Evolutionary conservation across 1,140 invertebrate genomes (phyloP).

Genomic region (Zophobas morio): DNA sequence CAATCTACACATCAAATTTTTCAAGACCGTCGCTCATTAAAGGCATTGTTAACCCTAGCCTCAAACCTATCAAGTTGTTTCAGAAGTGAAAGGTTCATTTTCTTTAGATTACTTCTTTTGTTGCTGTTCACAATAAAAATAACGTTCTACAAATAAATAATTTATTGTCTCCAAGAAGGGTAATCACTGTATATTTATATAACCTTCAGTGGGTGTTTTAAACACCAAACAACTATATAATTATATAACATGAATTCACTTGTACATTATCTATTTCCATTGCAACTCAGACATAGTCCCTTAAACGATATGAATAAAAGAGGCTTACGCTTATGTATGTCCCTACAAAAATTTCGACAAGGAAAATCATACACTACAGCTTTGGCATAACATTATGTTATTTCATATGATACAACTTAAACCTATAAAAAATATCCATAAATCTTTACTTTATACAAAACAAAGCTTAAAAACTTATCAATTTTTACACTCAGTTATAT

Average conservation of each 20-base stretch:
- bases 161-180: conserved; percentile 68
- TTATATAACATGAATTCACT: conserved; percentile 59
- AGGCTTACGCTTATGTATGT: conserved; percentile 49
- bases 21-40: too few species aligned
- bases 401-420: conserved; percentile 55
- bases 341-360: conserved; percentile 44
- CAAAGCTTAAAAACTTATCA: conserved; percentile 54
- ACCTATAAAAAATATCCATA: conserved; percentile 60
- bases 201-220: conserved; percentile 62
- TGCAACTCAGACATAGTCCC: conserved; percentile 51
- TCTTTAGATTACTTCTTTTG: not conserved
- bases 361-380: conserved; percentile 57
- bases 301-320: conserved; percentile 54
- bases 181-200: conserved; percentile 62
- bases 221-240: conserved; percentile 62
- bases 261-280: conserved; percentile 61
- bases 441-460: conserved; percentile 64
- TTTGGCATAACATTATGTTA: conserved; percentile 65
- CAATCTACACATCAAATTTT: too few species aligned
- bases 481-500: conserved; percentile 45
- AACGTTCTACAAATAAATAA: conserved; percentile 66
- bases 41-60: too few species aligned
- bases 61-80: too few species aligned
- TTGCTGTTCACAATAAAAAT: not conserved
- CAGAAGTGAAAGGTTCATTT: too few species aligned